These are phyloP conservation scores for Ips typographus DNA, from an alignment of 1,140 invertebrate species.

Conservation along the genomic window DNA sequence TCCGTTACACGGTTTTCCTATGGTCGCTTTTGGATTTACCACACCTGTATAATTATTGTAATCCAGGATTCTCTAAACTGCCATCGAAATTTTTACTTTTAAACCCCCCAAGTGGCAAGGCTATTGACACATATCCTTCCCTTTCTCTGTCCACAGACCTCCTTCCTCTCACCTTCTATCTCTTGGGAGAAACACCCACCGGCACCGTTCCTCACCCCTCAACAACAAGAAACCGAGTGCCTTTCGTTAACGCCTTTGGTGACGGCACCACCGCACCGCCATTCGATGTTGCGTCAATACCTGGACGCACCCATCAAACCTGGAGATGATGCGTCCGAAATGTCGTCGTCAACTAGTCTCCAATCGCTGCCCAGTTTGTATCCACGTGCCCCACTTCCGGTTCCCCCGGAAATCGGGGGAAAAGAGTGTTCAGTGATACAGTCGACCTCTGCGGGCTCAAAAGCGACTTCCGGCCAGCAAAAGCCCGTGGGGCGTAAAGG, in stretches of 20 bases:
- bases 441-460: constrained; percentile 12
- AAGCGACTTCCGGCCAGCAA: constrained; percentile 10
- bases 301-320: constrained; percentile 25
- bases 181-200: constrained; percentile 48
- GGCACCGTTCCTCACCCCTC: constrained; percentile 8
- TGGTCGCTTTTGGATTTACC: no score
- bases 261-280: constrained; percentile 26
- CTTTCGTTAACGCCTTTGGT: constrained; percentile 24
- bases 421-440: constrained; percentile 57
- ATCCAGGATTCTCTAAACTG: no score
- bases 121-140: constrained; percentile 62
- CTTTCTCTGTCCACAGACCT: constrained; percentile 67
- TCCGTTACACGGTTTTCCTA: no score
- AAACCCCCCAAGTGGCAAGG: constrained; percentile 21
- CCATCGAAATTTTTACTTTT: no score
- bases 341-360: constrained; percentile 11
- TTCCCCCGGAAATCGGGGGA: constrained; percentile 40
- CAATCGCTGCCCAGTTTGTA: constrained; percentile 37
- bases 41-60: no score
- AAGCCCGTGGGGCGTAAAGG: constrained; percentile 55
- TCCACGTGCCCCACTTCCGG: constrained; percentile 39
- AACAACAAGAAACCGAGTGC: constrained; percentile 17
- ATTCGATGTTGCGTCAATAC: constrained; percentile 37
- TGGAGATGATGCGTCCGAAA: constrained; percentile 14
- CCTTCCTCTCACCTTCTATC: constrained; percentile 44